Base-by-base conservation (phyloP, 2,888 invertebrate genomes). In the Megastigmus dorsalis region DNA sequence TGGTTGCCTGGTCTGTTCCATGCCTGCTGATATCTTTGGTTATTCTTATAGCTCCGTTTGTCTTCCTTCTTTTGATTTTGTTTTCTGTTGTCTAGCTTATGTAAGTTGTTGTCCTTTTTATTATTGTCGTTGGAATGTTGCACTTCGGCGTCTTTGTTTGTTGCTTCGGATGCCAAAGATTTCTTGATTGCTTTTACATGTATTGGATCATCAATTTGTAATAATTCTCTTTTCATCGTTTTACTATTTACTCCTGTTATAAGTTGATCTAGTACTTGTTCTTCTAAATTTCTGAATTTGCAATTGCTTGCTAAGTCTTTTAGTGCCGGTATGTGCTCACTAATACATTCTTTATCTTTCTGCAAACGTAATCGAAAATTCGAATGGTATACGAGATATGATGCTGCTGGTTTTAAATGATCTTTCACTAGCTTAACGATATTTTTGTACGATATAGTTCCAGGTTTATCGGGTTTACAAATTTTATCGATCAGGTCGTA, bases 291-390 rank as follows among this genome's bases (percentile, higher is more conserved):
- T 13, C 45, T 30, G 28, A 77, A 75, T 20, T 48, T 45, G 15
- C 75, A 74, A 13, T 75, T 48, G 0, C 33, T 41, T 33, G 75
- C 57, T 5, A 74, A 13, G 1, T 33, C 41, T 41, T 60, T 26
- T 7, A 77, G 36, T 18, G 68, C 71, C 9, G 77, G 65, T 4
- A 77, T 59, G 30, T 77, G 74, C 52, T 75, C 54, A 3, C 28
- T 55, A 4, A 76, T 69, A 7, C 36, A 10, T 38, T 10, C 38
- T 38, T 38, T n/a, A n/a, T n/a, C n/a, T n/a, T n/a, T n/a, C n/a
- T n/a, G n/a, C n/a, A n/a, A n/a, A n/a, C n/a, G n/a, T n/a, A n/a
- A n/a, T n/a, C n/a, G n/a, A n/a, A n/a, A n/a, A n/a, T n/a, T n/a
- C n/a, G n/a, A n/a, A n/a, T n/a, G n/a, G n/a, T n/a, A n/a, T n/a